phyloP scores from a whole-genome alignment of 1,140 invertebrate species.

The Pteromalus puparum region DNA sequence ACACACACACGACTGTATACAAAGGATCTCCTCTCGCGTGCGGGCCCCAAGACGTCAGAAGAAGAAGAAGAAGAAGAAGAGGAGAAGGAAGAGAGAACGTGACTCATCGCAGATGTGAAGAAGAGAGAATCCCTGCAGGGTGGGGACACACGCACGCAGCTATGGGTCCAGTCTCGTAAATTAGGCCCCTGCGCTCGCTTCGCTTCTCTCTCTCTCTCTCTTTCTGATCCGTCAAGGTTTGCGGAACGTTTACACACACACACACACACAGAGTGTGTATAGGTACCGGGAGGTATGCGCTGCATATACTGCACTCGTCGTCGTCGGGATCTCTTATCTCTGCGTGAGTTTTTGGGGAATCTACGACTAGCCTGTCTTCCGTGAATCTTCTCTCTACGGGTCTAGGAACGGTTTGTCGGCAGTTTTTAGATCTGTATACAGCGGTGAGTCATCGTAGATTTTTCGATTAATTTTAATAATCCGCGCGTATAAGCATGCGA shows the following conservation, averaged over 20 bases:
- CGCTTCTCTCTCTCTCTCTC: neutral
- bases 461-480: too few species aligned
- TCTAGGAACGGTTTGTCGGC: too few species aligned
- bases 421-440: too few species aligned
- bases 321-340: too few species aligned
- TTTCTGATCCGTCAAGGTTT: neutral
- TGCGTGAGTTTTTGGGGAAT: too few species aligned
- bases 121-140: neutral
- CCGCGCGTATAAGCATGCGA: too few species aligned
- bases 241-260: neutral
- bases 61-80: too few species aligned
- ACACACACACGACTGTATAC: neutral
- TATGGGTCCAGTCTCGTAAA: conserved; percentile 32
- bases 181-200: conserved; percentile 11
- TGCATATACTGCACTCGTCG: neutral
- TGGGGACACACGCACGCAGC: neutral
- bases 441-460: too few species aligned
- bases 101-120: conserved; percentile 47
- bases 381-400: too few species aligned
- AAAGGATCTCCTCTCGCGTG: conserved; percentile 29
- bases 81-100: conserved; percentile 32
- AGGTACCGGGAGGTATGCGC: neutral
- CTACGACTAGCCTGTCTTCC: too few species aligned
- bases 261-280: too few species aligned
- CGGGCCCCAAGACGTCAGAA: neutral